A percentile compares a stretch with the other conserved stretches of the same genome.
phyloP scores from a whole-genome alignment of 1,140 invertebrate species.

The Homarus americanus region DNA sequence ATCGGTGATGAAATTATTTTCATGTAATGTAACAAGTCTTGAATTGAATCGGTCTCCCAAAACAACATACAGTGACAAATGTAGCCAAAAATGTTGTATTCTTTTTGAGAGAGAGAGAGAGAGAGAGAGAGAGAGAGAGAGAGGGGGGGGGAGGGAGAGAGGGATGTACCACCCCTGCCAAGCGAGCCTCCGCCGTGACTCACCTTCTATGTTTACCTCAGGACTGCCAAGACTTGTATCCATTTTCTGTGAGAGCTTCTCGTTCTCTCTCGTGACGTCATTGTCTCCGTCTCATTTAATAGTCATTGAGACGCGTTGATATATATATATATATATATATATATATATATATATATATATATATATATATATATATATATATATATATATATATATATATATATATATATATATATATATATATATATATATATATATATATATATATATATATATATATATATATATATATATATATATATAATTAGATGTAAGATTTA shows the following conservation, averaged over 20 bases:
- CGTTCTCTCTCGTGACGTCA: constrained; percentile 10
- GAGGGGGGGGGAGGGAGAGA: neutral
- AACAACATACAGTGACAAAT: too few species aligned
- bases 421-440: constrained; percentile 43
- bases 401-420: constrained; percentile 47
- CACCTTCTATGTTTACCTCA: constrained; percentile 5
- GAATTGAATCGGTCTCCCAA: too few species aligned
- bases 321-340: constrained; percentile 45
- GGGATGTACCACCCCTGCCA: neutral
- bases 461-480: constrained; percentile 35
- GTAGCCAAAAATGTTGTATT: too few species aligned
- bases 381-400: constrained; percentile 31
- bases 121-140: constrained; percentile 16
- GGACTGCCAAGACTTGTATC: constrained; percentile 5
- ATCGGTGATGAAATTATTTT: too few species aligned
- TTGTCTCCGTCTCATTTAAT: neutral
- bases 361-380: constrained; percentile 43
- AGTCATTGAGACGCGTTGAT: neutral
- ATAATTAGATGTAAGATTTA: constrained; percentile 30
- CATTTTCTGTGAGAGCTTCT: constrained; percentile 4
- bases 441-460: constrained; percentile 34
- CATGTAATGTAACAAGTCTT: too few species aligned
- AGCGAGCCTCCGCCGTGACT: neutral
- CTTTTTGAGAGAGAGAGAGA: constrained; percentile 7
- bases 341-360: constrained; percentile 50